Conservation (phyloP, 2,113 vertebrate genomes). For the Chloebia gouldiae region DNA sequence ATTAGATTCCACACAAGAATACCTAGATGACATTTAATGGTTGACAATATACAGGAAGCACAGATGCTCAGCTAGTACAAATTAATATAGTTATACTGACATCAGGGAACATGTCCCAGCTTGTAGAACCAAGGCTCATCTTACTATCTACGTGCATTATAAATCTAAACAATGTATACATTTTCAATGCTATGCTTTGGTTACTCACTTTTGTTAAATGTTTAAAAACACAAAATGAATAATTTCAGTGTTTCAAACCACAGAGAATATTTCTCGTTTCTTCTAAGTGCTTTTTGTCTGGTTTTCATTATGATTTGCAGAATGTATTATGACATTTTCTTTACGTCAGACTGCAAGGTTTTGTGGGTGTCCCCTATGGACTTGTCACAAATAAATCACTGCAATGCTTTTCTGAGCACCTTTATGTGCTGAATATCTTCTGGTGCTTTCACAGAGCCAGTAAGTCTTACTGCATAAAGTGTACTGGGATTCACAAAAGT, state of each 20-base stretch:
- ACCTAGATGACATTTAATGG: not conserved
- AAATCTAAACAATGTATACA: not conserved
- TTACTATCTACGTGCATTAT: not conserved
- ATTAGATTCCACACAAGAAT: not conserved
- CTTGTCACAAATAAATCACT: constrained; percentile 21
- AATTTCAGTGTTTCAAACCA: not conserved
- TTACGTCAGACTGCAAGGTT: not conserved
- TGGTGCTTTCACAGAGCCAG: not conserved
- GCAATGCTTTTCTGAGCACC: not conserved
- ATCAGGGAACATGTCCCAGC: not conserved
- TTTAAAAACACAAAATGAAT: not conserved
- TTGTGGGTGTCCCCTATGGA: not conserved
- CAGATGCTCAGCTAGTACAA: not conserved
- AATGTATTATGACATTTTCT: not conserved
- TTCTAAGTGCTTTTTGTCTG: not conserved
- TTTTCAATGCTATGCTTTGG: not conserved
- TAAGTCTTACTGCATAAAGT: not conserved
- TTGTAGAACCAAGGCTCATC: not conserved
- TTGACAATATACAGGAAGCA: not conserved
- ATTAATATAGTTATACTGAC: not conserved
- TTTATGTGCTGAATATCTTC: not conserved
- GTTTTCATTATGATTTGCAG: not conserved
- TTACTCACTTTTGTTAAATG: not conserved
- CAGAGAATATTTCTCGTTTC: not conserved
- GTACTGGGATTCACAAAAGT: not conserved